Conservation (phyloP, 2,113 vertebrate genomes). For the Peucedramus taeniatus region DNA sequence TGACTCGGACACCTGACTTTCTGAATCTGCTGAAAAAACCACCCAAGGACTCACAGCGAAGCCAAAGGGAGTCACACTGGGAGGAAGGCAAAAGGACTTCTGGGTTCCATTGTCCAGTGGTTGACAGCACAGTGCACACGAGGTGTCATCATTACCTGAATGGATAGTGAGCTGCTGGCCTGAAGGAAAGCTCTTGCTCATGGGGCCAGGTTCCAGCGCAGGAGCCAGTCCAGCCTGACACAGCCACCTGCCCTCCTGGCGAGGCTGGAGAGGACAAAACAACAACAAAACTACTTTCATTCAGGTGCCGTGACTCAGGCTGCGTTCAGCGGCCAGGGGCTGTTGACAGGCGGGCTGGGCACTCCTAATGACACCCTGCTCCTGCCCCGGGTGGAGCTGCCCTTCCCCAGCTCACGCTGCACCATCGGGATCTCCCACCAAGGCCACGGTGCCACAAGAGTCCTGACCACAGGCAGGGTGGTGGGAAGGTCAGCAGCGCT, state of each 20-base stretch:
- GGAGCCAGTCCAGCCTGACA: neutral
- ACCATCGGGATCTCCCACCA: neutral
- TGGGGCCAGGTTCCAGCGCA: neutral
- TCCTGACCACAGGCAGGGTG: neutral
- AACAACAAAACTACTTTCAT: conserved; percentile 70
- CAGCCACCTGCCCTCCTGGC: neutral
- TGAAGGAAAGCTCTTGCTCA: neutral
- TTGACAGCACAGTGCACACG: neutral
- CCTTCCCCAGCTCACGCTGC: neutral
- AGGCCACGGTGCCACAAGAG: conserved; percentile 29
- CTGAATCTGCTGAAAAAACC: neutral
- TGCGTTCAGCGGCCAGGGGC: neutral
- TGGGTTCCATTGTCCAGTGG: neutral
- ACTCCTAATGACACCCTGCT: conserved; percentile 57
- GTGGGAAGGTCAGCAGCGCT: neutral
- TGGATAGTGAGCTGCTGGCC: neutral
- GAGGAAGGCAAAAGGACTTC: neutral
- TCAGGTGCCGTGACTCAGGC: conserved; percentile 57
- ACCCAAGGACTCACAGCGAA: neutral
- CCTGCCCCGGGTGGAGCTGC: conserved; percentile 33
- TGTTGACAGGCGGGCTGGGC: conserved; percentile 32
- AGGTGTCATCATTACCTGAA: neutral
- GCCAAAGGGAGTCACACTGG: neutral
- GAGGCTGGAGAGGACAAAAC: neutral
- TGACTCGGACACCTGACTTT: neutral